phyloP scores from a whole-genome alignment of 2,797 vertebrate species.

The Gymnocypris eckloni region DNA sequence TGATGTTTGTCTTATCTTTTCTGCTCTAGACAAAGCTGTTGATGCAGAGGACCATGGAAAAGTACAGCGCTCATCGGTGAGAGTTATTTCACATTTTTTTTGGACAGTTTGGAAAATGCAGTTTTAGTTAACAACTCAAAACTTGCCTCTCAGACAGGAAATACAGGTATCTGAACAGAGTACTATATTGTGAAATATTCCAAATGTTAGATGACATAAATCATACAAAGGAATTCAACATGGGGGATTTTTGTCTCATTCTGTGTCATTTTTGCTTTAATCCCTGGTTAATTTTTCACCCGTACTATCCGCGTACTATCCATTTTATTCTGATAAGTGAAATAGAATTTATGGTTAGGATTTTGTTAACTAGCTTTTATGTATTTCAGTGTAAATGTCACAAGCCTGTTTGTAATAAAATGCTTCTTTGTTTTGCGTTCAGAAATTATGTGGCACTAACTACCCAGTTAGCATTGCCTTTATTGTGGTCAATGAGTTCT shows the following conservation, averaged over 20 bases:
- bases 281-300: neutral
- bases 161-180: neutral
- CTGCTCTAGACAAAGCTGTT: constrained; percentile 25
- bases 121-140: neutral
- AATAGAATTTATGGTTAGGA: neutral
- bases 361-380: neutral
- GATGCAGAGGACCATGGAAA: constrained; percentile 3
- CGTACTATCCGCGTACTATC: neutral
- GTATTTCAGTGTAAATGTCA: neutral
- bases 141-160: neutral
- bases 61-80: constrained; percentile 9
- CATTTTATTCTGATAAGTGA: neutral
- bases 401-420: neutral
- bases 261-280: neutral
- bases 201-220: neutral
- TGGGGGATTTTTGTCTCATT: neutral
- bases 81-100: constrained; percentile 23
- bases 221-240: neutral
- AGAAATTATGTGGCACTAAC: constrained; percentile 91
- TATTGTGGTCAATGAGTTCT: constrained; percentile 98
- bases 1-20: constrained; percentile 1
- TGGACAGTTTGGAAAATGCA: neutral
- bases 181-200: neutral
- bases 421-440: neutral
- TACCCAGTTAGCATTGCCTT: constrained; percentile 94